Evolutionary conservation across 2,113 vertebrate species (phyloP).

Genomic region (Antennarius striatus): DNA sequence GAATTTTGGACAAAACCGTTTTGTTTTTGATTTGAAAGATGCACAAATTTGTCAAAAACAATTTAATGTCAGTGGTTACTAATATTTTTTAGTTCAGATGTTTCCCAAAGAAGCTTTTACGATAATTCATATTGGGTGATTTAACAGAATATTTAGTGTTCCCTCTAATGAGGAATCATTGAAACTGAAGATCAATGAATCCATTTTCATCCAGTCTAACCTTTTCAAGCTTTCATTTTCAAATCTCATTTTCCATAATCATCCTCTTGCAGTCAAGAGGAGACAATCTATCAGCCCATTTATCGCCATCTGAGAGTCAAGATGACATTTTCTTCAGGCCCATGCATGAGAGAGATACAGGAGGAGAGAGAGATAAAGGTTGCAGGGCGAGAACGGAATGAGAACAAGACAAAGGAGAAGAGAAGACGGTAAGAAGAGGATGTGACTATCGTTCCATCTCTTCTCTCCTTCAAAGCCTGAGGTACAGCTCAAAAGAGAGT

Average conservation of each 20-base stretch:
- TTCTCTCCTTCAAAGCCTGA: conserved; percentile 44
- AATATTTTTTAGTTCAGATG: background rate
- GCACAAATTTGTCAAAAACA: background rate
- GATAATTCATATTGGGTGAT: background rate
- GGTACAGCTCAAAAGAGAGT: conserved; percentile 47
- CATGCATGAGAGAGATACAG: background rate
- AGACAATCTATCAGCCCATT: conserved; percentile 8
- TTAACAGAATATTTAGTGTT: background rate
- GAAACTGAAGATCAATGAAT: too few species aligned
- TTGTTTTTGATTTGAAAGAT: background rate
- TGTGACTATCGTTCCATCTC: conserved; percentile 24
- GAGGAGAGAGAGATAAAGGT: background rate
- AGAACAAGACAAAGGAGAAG: conserved; percentile 1
- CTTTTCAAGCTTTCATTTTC: conserved; percentile 19
- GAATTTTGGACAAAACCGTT: background rate
- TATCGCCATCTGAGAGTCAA: conserved; percentile 4
- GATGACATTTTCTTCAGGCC: conserved; percentile 8
- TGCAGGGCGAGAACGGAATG: conserved; percentile 10
- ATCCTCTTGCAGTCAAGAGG: conserved; percentile 1
- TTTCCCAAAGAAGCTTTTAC: conserved; percentile 3
- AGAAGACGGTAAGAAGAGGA: conserved; percentile 20
- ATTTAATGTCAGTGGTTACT: background rate
- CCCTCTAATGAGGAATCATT: background rate
- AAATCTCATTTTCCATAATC: conserved; percentile 9
- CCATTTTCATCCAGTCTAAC: conserved; percentile 16